These are phyloP conservation scores for Bombus terrestris DNA, from an alignment of 1,140 invertebrate genomes.

Conservation along the genomic window DNA sequence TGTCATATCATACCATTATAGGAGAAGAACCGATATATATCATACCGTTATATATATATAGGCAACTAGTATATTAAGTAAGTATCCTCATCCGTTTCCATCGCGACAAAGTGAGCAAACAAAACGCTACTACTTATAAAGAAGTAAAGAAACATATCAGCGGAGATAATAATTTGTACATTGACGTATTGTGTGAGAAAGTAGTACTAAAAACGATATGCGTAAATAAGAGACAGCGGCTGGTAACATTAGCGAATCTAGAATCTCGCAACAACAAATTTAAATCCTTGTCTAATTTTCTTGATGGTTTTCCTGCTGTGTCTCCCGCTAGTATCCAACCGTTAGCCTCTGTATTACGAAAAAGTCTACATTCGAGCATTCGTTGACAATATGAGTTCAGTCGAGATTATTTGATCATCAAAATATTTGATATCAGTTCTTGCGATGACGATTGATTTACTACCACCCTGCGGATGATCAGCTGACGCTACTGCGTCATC, in stretches of 20 bases:
- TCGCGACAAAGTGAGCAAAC: not conserved
- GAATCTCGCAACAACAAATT: not conserved
- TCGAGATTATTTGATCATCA: constrained; percentile 36
- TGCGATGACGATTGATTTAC: constrained; percentile 72
- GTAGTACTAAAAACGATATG: not conserved
- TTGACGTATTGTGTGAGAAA: not conserved
- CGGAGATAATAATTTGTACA: not conserved
- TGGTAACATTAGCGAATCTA: not conserved
- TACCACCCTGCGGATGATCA: constrained; percentile 65
- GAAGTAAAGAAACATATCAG: not conserved
- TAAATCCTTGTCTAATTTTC: not conserved
- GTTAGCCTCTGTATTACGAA: constrained; percentile 19
- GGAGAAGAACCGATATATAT: too few species aligned
- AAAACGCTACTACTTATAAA: not conserved
- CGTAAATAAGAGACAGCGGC: too few species aligned
- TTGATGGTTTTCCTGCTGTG: not conserved
- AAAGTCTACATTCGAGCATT: constrained; percentile 16
- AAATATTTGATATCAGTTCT: constrained; percentile 58
- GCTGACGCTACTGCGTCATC: constrained; percentile 58
- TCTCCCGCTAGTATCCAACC: not conserved
- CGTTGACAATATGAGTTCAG: constrained; percentile 10
- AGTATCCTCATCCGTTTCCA: not conserved
- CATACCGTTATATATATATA: too few species aligned
- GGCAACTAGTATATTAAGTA: not conserved
- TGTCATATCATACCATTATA: too few species aligned